Evolutionary conservation across 2,797 vertebrate genomes (phyloP).

Genomic region (Dermochelys coriacea): DNA sequence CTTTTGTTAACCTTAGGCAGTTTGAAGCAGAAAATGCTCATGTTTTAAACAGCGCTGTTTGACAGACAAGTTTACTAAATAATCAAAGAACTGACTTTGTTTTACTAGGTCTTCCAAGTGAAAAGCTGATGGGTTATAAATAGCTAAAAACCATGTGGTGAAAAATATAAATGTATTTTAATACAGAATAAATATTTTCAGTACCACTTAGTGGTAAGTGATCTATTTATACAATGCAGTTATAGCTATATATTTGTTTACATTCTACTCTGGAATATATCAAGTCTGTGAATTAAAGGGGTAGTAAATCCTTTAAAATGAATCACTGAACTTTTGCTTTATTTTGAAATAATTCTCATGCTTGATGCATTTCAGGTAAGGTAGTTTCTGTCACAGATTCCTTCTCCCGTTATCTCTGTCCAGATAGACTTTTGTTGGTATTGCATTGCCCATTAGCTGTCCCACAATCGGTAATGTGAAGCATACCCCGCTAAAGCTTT

Average conservation of each 20-base stretch:
- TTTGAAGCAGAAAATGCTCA: slow-evolving; percentile 33
- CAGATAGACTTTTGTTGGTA: background rate
- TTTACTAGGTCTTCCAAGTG: background rate
- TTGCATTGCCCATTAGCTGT: background rate
- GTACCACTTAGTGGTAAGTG: background rate
- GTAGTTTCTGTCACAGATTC: background rate
- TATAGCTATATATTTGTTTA: background rate
- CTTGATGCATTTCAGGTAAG: background rate
- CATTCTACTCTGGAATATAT: background rate
- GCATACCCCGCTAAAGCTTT: background rate
- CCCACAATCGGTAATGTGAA: background rate
- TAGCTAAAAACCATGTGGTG: slow-evolving; percentile 2
- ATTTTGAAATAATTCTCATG: background rate
- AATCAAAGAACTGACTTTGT: slow-evolving; percentile 6
- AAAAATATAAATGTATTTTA: background rate
- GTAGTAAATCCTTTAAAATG: background rate
- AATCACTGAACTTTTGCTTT: background rate
- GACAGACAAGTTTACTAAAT: background rate
- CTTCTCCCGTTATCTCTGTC: background rate
- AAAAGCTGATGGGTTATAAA: background rate
- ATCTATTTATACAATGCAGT: background rate
- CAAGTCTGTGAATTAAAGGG: background rate
- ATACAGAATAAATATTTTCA: background rate
- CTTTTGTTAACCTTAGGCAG: slow-evolving; percentile 30
- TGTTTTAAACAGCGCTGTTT: background rate